phyloP scores from a whole-genome alignment of 2,113 vertebrate species.

The Nibea coibor region DNA sequence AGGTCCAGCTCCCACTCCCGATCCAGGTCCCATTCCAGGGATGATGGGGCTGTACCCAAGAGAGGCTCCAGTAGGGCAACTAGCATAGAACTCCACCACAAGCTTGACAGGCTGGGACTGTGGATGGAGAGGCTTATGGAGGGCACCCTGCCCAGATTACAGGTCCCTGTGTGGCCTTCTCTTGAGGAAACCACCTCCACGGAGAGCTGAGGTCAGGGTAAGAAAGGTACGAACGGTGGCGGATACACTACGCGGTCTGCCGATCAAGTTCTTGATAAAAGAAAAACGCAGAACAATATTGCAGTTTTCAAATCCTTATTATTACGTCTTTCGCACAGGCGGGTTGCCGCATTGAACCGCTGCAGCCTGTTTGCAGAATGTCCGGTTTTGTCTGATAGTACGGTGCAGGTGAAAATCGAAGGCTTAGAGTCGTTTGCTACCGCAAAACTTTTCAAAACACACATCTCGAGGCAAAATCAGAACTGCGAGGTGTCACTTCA shows the following conservation, averaged over 20 bases:
- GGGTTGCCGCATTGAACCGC: constrained; percentile 14
- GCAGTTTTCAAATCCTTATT: constrained; percentile 17
- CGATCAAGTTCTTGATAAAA: neutral
- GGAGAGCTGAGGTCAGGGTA: constrained; percentile 62
- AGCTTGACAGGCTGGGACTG: constrained; percentile 91
- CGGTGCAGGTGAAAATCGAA: neutral
- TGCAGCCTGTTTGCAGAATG: constrained; percentile 21
- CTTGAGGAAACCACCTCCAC: constrained; percentile 75
- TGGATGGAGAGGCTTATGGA: constrained; percentile 97
- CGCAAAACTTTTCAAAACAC: constrained; percentile 12
- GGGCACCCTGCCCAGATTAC: constrained; percentile 91
- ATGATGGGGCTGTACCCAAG: constrained; percentile 52
- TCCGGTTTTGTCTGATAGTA: constrained; percentile 8
- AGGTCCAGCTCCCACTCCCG: constrained; percentile 78
- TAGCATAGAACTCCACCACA: constrained; percentile 88
- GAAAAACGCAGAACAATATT: constrained; percentile 11
- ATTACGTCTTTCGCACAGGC: constrained; percentile 26
- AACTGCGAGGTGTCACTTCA: neutral
- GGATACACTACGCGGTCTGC: constrained; percentile 13
- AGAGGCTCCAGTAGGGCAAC: constrained; percentile 76
- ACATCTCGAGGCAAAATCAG: neutral
- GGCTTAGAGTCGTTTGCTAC: neutral
- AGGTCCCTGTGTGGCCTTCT: constrained; percentile 89
- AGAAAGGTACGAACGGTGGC: neutral
- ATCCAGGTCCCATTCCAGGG: constrained; percentile 78